Conservation (phyloP, 2,113 vertebrate genomes). For the Ptyas mucosa region DNA sequence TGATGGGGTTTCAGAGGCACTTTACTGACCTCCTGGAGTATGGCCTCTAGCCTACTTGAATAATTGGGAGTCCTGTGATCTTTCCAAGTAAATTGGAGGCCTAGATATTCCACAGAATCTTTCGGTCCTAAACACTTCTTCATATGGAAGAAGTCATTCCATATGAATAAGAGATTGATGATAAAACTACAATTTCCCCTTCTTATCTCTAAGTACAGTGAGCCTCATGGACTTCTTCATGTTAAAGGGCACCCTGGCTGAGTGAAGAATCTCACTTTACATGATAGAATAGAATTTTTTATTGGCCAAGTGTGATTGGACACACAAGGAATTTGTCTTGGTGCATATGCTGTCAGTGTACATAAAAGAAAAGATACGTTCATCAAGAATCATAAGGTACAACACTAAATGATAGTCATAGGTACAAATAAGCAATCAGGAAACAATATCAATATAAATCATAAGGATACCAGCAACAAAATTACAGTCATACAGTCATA, state of each 20-base stretch:
- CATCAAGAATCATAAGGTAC: no score
- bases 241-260: background rate
- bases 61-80: background rate
- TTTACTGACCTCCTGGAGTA: background rate
- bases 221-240: background rate
- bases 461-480: no score
- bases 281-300: no score
- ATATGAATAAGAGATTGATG: background rate
- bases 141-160: background rate
- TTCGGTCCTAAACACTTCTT: background rate
- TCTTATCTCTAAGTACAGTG: background rate
- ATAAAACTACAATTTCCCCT: background rate
- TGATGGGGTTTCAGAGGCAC: background rate
- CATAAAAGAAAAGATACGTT: no score
- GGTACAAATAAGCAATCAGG: no score
- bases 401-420: no score
- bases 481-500: no score
- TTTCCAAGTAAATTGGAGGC: background rate
- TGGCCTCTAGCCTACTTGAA: background rate
- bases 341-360: no score
- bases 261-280: background rate
- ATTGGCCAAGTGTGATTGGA: no score
- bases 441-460: no score
- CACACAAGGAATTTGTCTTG: no score
- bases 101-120: background rate